phyloP scores from a whole-genome alignment of 2,888 invertebrate genomes.

The Diarsia brunnea region DNA sequence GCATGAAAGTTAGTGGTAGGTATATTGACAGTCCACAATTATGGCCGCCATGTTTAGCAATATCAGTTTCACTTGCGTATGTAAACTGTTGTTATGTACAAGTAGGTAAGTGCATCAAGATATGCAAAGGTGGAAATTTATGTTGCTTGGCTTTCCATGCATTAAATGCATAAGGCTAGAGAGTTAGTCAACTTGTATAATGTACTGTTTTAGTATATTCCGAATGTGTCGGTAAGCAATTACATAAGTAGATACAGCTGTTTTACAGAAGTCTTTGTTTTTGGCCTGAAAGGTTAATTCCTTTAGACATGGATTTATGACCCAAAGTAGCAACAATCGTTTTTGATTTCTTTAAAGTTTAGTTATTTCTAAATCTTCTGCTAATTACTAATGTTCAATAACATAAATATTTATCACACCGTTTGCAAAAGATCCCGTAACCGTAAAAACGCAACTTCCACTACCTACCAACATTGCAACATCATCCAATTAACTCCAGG shows the following conservation, averaged over 20 bases:
- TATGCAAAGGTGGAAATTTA: slow-evolving; percentile 39
- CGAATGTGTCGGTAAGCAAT: neutral
- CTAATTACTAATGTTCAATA: slow-evolving; percentile 14
- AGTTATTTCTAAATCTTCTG: neutral
- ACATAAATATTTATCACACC: slow-evolving; percentile 30
- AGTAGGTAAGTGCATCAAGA: slow-evolving; percentile 7
- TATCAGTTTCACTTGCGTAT: slow-evolving; percentile 31
- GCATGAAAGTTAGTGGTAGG: neutral
- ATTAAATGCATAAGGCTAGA: slow-evolving; percentile 43
- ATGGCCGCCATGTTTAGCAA: neutral
- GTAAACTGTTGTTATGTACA: slow-evolving; percentile 23
- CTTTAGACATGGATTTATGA: too few relatives aligned
- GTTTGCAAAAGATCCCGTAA: slow-evolving; percentile 34
- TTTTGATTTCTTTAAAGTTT: neutral
- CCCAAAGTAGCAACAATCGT: neutral
- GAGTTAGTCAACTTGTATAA: slow-evolving; percentile 28
- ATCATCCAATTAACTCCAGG: slow-evolving; percentile 27
- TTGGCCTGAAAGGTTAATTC: neutral
- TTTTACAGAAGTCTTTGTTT: neutral
- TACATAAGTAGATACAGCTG: neutral
- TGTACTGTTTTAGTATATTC: slow-evolving; percentile 21
- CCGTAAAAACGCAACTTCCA: slow-evolving; percentile 26
- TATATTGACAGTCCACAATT: neutral
- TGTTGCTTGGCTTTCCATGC: slow-evolving; percentile 41
- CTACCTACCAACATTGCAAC: slow-evolving; percentile 32